Evolutionary conservation across 2,888 invertebrate species (phyloP).

Genomic region (Liopterus haemorrhoidalis): DNA sequence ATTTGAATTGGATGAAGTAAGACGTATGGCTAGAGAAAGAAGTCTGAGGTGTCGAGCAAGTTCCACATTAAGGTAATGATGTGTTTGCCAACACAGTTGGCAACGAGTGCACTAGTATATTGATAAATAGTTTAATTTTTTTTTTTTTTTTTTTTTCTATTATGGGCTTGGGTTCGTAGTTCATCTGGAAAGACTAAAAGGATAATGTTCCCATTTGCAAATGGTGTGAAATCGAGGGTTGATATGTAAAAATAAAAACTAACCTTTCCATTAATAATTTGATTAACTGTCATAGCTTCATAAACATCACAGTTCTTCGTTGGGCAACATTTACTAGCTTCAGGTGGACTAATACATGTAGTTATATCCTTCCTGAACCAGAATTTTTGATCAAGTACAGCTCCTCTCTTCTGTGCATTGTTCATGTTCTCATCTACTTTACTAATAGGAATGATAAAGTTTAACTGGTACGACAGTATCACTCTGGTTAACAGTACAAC

Average conservation of each 20-base stretch:
- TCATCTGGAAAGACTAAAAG: too few species aligned
- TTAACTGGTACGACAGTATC: conserved; percentile 91
- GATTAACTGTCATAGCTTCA: conserved; percentile 82
- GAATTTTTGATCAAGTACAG: conserved; percentile 76
- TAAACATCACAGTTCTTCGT: conserved; percentile 49
- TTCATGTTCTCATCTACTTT: conserved; percentile 98
- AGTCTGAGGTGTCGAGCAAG: too few species aligned
- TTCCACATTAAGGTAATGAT: too few species aligned
- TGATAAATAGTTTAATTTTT: too few species aligned
- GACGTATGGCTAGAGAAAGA: too few species aligned
- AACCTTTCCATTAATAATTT: conserved; percentile 95
- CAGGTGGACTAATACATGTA: conserved; percentile 48
- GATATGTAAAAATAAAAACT: conserved; percentile 18
- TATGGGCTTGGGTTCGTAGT: too few species aligned
- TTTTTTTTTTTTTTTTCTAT: too few species aligned
- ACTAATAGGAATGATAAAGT: conserved; percentile 95
- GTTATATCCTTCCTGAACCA: conserved; percentile 86
- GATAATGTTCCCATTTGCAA: too few species aligned
- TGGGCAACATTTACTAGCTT: conserved; percentile 41
- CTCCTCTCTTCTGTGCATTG: conserved; percentile 86
- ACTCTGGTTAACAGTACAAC: conserved; percentile 94
- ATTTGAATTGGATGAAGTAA: too few species aligned
- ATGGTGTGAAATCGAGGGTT: too few species aligned
- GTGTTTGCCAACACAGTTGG: too few species aligned
- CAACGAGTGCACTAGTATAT: too few species aligned